These are phyloP conservation scores for Eubucco bourcierii DNA, from an alignment of 2,113 vertebrate species.

Conservation along the genomic window DNA sequence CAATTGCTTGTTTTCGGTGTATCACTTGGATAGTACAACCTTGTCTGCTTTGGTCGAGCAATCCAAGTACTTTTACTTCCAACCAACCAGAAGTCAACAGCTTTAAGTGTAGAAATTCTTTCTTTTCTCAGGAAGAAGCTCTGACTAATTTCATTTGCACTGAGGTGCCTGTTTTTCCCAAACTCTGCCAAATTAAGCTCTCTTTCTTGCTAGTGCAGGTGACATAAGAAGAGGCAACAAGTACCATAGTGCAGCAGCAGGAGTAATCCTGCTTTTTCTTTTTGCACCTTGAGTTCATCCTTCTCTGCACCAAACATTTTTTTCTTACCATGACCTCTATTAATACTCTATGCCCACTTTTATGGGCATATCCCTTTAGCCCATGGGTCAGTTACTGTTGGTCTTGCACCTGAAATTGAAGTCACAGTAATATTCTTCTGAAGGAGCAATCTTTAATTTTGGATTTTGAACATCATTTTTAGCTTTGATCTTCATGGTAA, in stretches of 20 bases:
- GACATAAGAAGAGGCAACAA: background rate
- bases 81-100: background rate
- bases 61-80: background rate
- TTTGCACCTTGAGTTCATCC: background rate
- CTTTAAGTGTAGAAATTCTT: background rate
- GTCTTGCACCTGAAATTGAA: background rate
- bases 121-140: background rate
- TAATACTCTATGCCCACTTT: background rate
- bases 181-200: background rate
- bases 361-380: background rate
- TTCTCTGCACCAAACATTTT: background rate
- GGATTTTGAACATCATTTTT: background rate
- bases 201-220: background rate
- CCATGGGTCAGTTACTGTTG: background rate
- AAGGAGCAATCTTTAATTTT: background rate
- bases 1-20: background rate
- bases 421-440: background rate
- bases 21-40: background rate
- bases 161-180: background rate
- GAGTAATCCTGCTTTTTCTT: background rate
- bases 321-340: background rate
- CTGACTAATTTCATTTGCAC: background rate
- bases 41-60: background rate
- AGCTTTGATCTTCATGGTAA: fast-evolving
- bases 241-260: background rate